These are phyloP conservation scores for Hippocampus zosterae DNA, from an alignment of 2,113 vertebrate species.

Conservation along the genomic window DNA sequence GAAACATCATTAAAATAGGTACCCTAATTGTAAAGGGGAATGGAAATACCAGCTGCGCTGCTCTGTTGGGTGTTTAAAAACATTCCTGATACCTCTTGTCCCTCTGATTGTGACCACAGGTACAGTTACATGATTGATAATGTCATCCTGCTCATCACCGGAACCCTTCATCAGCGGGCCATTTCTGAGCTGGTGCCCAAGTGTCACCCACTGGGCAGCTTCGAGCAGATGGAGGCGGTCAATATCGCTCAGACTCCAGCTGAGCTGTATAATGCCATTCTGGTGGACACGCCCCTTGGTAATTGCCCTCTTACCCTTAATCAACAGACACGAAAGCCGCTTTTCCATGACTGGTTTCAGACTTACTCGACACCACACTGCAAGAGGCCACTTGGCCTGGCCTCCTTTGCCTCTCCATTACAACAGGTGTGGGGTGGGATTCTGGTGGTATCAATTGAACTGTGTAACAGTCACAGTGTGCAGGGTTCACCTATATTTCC, in stretches of 20 bases:
- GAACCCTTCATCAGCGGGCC: constrained; percentile 92
- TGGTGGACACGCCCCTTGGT: constrained; percentile 97
- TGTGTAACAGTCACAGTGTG: no score
- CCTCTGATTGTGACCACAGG: constrained; percentile 55
- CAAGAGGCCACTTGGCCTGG: no score
- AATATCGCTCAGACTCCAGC: constrained; percentile 98
- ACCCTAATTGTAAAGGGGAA: background rate
- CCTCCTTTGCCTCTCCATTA: no score
- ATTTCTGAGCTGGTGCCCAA: constrained; percentile 95
- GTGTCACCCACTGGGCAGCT: constrained; percentile 95
- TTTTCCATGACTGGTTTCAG: no score
- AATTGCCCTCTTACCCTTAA: constrained; percentile 7
- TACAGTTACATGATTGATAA: constrained; percentile 99
- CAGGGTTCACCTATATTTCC: no score
- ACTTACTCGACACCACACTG: no score
- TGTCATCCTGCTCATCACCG: constrained; percentile 95
- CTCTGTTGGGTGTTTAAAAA: background rate
- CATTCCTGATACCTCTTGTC: background rate
- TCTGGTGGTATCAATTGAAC: no score
- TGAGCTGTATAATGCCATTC: constrained; percentile 95
- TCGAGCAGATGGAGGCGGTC: constrained; percentile 98
- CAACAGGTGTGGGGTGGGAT: no score
- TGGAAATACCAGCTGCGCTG: background rate
- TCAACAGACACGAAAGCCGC: background rate
- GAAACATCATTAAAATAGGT: background rate